Evolutionary conservation across 2,113 vertebrate genomes (phyloP), one percentile per base, ranked within the genome.

Genomic region (Phylloscopus trochiloides): DNA sequence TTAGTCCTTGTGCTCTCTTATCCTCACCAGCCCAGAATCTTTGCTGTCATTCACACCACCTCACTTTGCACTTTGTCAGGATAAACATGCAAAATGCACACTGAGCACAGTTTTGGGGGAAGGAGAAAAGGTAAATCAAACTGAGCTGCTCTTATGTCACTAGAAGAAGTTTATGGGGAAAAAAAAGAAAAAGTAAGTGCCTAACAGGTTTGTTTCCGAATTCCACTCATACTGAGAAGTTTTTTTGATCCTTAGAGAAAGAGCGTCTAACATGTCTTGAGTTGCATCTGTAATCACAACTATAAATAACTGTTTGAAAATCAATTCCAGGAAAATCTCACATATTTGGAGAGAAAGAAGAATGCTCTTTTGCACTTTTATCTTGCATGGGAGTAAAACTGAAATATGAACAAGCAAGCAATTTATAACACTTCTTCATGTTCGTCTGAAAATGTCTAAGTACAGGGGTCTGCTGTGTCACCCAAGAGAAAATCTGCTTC

Each of bases 251-350:
- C 29, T 72, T 57, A 54, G 65, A 94, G 22, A 55, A 86, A 70
- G 40, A 82, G 13, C 63, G n/a, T 75, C 22, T 72, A 52, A 19
- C 4, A 3, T 78, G 61, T 50, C 47, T 89, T 82, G 66, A 76
- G 62, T 28, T 95, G 59, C 67, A 91, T 29, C 31, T 91, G 58
- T 82, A 91, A 86, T 85, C 58, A 47, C 42, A 85, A 6, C 29
- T 90, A 85, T 78, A 91, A 84, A 88, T 88, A 83, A 45, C 42
- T 82, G 66, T 38, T 92, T 72, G 88, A 82, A 91, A 94, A 68
- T 82, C 12, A 55, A 4, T 89, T 94, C 74, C 34, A 78, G 66
- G 34, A 91, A 92, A 85, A 91, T 21, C 10, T 87, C 38, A n/a
- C 22, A 4, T 84, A 42, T 76, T 76, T 85, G 47, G 34, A 82